Base-by-base conservation (phyloP, 2,888 invertebrate genomes). In the Tridacna crocea region DNA sequence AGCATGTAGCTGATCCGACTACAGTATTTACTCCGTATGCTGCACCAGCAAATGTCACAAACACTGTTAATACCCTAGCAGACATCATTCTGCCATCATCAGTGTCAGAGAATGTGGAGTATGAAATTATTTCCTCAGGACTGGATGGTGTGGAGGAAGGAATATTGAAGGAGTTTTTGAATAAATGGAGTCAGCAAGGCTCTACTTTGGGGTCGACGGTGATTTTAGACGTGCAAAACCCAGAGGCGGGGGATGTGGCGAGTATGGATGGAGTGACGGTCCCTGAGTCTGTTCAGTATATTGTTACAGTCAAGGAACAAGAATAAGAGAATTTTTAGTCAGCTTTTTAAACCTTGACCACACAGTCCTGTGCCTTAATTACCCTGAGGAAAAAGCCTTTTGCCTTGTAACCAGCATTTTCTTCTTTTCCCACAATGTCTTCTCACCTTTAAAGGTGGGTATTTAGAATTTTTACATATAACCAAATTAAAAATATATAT, bases 241-340 rank as follows among this genome's bases (percentile, higher is more conserved):
- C 24, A 22, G 70, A 70, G n/a, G 22, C 15, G 6, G 22, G 22
- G 19, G 47, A 70, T 22, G 11, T 22, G 22, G 2, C 26, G 8
- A 24, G 51, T 26, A 2, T 51, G 19, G 51, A 51, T 0, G 51
- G 51, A 17, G n/a, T n/a, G 3, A n/a, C 13, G 27, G 47, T 22
- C 13, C 51, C 70, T 13, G 51, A 70, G 15, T 70, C 70, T 24
- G 70, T 70, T 24, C 70, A 70, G 48, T 70, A 70, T 70, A 70
- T 70, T 70, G 70, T 70, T 8, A 70, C 70, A 24, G 70, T 70
- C 17, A 70, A 70, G 22, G 70, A 70, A n/a, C 70, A 70, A n/a
- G 70, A 70, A 68, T 68, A 46, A 47, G 22, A n/a, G 13, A 6
- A 11, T 55, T 19, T 36, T 55, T 55, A 55, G 51, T 15, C 6